Evolutionary conservation across 2,113 vertebrate genomes (phyloP).

Genomic region (Gyps fulvus): DNA sequence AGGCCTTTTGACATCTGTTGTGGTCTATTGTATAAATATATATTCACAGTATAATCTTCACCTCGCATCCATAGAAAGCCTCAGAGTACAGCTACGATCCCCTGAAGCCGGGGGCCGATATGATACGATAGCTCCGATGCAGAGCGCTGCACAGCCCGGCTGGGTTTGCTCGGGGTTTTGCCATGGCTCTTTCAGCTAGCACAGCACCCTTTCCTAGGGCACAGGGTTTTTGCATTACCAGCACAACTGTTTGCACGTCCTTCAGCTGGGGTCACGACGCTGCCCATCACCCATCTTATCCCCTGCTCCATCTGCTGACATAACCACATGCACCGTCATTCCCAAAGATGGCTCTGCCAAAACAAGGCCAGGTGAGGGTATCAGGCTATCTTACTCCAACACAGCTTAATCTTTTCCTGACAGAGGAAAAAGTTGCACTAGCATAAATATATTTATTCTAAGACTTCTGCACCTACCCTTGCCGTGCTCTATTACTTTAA

Average conservation of each 20-base stretch:
- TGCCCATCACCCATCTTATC: background rate
- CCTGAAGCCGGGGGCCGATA: background rate
- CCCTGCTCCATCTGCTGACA: background rate
- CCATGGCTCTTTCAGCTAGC: background rate
- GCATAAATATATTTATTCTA: background rate
- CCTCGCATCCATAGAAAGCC: background rate
- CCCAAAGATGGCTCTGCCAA: background rate
- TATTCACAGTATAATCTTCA: background rate
- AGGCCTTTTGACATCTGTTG: background rate
- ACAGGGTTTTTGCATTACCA: background rate
- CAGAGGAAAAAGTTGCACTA: background rate
- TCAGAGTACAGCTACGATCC: background rate
- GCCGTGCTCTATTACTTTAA: background rate
- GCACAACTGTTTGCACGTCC: background rate
- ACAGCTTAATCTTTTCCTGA: background rate
- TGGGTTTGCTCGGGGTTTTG: background rate
- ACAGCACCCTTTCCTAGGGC: background rate
- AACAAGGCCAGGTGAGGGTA: background rate
- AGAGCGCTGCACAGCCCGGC: background rate
- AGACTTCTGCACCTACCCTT: background rate
- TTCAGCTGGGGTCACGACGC: background rate
- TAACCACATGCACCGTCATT: fast-evolving
- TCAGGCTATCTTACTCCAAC: background rate
- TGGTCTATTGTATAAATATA: background rate
- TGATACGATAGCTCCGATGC: fast-evolving